Evolutionary conservation across 1,140 invertebrate species (phyloP), one percentile per base, ranked within the genome.

Genomic region (Tetramorium simillimum): DNA sequence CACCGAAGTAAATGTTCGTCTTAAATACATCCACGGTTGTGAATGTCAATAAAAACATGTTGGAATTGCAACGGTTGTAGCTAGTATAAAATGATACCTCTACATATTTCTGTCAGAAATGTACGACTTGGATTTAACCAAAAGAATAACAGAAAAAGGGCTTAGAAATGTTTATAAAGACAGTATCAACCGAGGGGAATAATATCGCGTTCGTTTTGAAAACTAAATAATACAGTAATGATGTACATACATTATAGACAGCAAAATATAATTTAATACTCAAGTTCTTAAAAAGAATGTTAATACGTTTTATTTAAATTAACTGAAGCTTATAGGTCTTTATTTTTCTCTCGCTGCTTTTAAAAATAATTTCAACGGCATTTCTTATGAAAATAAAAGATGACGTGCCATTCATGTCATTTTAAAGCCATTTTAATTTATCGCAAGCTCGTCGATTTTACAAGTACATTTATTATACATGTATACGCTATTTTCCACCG

Each of bases 31-130:
- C 40, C 10, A 14, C 10, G 10, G 9, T 60, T 43, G 16, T 28
- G 16, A 62, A 24, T 60, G n/a, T 77, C 16, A 4, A 28, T 9
- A 60, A 43, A 60, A 76, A 76, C 53, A 76, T 24, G 18, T 76
- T 40, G 33, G 3, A 14, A 40, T 40, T 58, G 33, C n/a, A 18
- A 24, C n/a, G 24, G 3, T 65, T 40, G 33, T 46, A 21, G 37
- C 46, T 24, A 10, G 67, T 21, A 5, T 37, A 58, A 76, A 76
- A 60, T 33, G 12, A 6, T 24, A 12, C 7, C 10, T 58, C 9
- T 24, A 2, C 33, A 60, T 16, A 6, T 76, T 16, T 24, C 14
- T 24, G 1, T 62, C 56, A 28, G 9, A 77, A 77, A 24, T 21
- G 12, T 37, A 21, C 6, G 24, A 73, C 16, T 53, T 46, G 37